Evolutionary conservation across 1,140 invertebrate genomes (phyloP), one percentile per base, ranked within the genome.

Genomic region (Sarcophaga peregrina): DNA sequence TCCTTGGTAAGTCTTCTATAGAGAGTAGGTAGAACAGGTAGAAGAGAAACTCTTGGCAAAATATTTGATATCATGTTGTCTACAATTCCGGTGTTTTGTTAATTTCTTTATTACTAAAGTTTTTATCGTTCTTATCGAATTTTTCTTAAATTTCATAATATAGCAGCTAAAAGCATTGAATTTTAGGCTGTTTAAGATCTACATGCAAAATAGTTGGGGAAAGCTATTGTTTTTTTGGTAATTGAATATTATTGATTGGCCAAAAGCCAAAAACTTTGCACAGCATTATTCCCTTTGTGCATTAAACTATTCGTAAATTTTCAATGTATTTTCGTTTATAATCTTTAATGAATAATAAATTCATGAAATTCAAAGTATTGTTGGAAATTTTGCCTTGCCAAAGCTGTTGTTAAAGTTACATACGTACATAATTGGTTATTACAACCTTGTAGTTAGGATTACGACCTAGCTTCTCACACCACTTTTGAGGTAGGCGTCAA

Each of bases 191-290:
- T 50, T 20, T 10, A 50, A 68, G 20, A n/a, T 13, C 54, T n/a
- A 1, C n/a, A 25, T 25, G 17, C 9, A 88, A 86, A 88, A 86
- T 88, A 85, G 1, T 37, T 37, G 85, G 87, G 86, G 86, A 88
- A 88, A 5, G 13, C 52, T n/a, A 78, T 20, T 20, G 47, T 88
- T 86, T 88, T 37, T 88, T 85, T 88, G 87, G 86, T 86, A 88
- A 88, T 87, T 86, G 87, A 86, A 88, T 88, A 88, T 88, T 88
- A 88, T 88, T 88, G 87, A 88, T 88, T 88, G 87, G 83, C 87
- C 87, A 88, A 88, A 87, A 88, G 88, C 87, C 87, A 87, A 88
- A 58, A 78, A 52, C 75, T 20, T 52, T 47, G 25, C 75, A 78
- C 50, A 50, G 75, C 52, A 48, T 78, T 50, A 78, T 78, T 78